phyloP scores from a whole-genome alignment of 2,113 vertebrate genomes.

The Larimichthys crocea region DNA sequence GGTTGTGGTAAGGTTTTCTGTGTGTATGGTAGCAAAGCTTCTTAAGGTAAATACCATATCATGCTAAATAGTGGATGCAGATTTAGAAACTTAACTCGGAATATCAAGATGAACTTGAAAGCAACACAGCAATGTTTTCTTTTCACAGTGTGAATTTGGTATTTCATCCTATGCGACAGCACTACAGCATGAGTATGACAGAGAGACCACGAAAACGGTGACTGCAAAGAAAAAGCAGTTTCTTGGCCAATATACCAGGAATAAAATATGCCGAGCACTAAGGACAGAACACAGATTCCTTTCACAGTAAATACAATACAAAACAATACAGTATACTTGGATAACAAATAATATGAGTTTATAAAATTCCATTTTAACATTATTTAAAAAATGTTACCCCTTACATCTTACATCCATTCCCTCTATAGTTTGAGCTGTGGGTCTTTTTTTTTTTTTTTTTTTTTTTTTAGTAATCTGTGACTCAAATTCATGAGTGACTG shows the following conservation, averaged over 20 bases:
- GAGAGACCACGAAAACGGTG: constrained; percentile 47
- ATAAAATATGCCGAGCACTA: constrained; percentile 80
- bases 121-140: constrained; percentile 65
- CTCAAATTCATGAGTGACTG: constrained; percentile 86
- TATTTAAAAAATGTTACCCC: constrained; percentile 66
- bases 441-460: neutral
- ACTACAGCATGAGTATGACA: constrained; percentile 55
- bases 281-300: constrained; percentile 77
- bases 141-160: constrained; percentile 75
- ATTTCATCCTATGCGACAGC: constrained; percentile 48
- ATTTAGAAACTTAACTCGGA: constrained; percentile 42
- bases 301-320: constrained; percentile 91
- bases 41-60: constrained; percentile 40
- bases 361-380: constrained; percentile 72
- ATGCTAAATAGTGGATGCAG: constrained; percentile 64
- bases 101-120: constrained; percentile 44
- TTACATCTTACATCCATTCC: constrained; percentile 28
- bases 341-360: constrained; percentile 75
- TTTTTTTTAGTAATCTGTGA: constrained; percentile 32
- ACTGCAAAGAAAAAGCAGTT: constrained; percentile 57
- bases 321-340: constrained; percentile 83
- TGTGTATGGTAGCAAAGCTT: constrained; percentile 46
- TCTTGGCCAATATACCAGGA: constrained; percentile 53
- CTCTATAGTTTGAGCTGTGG: constrained; percentile 36
- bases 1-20: constrained; percentile 28